Evolutionary conservation across 2,113 vertebrate species (phyloP), one percentile per base, ranked within the genome.

Genomic region (Lontra canadensis): DNA sequence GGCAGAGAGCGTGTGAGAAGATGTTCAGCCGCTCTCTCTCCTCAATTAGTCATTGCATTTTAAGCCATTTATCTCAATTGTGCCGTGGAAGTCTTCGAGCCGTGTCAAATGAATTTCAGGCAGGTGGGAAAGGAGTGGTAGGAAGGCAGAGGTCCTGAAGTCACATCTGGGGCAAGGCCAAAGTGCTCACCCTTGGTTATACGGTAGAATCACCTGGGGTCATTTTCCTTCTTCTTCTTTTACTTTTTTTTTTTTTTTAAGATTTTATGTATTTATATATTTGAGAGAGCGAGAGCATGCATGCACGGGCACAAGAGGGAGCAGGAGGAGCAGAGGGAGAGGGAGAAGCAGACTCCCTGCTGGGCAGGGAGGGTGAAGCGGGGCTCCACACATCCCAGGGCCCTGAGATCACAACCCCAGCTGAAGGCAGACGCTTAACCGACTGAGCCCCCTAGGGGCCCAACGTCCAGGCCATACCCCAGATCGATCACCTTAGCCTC

Each of bases 221-320:
- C 65, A n/a, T 69, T n/a, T 69, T 69, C 13, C 7, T 65, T 65
- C 12, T 65, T 65, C 61, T 63, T 65, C 63, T 65, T 65, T 21
- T 57, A 7, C 55, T 29, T 69, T 69, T 34, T 67, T 34, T 17
- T n/a, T 67, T 34, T 34, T 67, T n/a, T 69, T 4, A 69, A 69
- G 65, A 69, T n/a, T 69, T 69, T 69, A 69, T 69, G 34, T 69
- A n/a, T 69, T n/a, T 69, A 69, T 69, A 20, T 69, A 69, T 69
- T n/a, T 69, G 65, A 67, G 65, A 67, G 65, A 20, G 65, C 4
- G 17, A 69, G 7, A 69, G 17, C 15, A n/a, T 3, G 34, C 34
- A 20, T 0, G 6, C 17, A 61, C 1, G 1, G 21, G 65, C 65
- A 69, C 65, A n/a, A 69, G 17, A 7, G 0, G 17, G 17, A n/a